Conservation (phyloP, 2,888 invertebrate genomes). For the Spisula solida region DNA sequence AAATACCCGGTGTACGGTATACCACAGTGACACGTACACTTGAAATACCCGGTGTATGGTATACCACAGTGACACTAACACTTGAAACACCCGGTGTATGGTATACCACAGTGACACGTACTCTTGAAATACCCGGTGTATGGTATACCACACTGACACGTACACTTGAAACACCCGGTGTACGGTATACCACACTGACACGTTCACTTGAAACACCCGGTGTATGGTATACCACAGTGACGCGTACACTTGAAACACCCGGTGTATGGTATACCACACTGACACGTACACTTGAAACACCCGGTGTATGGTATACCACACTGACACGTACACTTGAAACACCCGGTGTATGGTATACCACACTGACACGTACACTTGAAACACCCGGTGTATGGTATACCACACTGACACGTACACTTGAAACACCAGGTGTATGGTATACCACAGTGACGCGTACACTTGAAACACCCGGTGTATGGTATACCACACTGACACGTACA, state of each 20-base stretch:
- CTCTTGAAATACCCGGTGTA: neutral
- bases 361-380: neutral
- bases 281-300: neutral
- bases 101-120: neutral
- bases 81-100: neutral
- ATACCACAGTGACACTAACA: neutral
- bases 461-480: neutral
- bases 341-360: neutral
- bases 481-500: neutral
- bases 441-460: neutral
- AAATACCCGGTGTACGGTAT: neutral
- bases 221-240: neutral
- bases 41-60: neutral
- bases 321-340: neutral
- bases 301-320: neutral
- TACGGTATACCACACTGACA: neutral
- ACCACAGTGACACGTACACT: neutral
- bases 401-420: neutral
- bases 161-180: too few species aligned
- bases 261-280: neutral
- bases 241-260: neutral
- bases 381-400: neutral
- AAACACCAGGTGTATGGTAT: neutral
- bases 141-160: neutral
- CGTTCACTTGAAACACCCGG: too few species aligned